A percentile compares a stretch with the other conserved stretches of the same genome.
phyloP scores from a whole-genome alignment of 2,113 vertebrate species.

The human region GRCh38 chr12:45916501-45917000 shows the following conservation, averaged over 20 bases:
- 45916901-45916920: background rate
- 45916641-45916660: background rate
- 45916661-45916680: background rate
- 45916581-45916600: background rate
- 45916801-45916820: background rate
- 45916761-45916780: background rate
- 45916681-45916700: background rate
- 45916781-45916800: background rate
- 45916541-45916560: background rate
- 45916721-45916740: background rate
- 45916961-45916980: too few relatives aligned
- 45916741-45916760: background rate
- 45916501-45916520: background rate
- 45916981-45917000: too few relatives aligned
- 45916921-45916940: background rate
- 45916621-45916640: background rate
- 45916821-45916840: background rate
- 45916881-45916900: background rate
- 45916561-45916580: too few relatives aligned
- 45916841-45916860: background rate
- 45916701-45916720: background rate
- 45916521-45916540: background rate
- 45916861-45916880: background rate
- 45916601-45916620: background rate
- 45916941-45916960: background rate